phyloP scores from a whole-genome alignment of 2,888 invertebrate genomes.

The Catocala nupta region DNA sequence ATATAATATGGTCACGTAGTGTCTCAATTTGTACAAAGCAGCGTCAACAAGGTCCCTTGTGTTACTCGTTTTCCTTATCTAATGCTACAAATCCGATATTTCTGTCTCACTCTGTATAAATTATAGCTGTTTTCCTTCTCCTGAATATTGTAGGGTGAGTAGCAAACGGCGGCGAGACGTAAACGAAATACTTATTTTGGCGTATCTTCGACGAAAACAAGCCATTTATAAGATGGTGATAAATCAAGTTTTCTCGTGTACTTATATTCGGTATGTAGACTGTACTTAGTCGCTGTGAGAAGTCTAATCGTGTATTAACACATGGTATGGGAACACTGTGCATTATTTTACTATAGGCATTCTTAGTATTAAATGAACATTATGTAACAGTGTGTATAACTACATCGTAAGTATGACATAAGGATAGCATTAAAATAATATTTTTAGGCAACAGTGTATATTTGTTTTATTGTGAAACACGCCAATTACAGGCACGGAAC shows the following conservation, averaged over 20 bases:
- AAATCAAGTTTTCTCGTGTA: constrained; percentile 66
- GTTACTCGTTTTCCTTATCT: constrained; percentile 54
- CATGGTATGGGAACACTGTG: no score
- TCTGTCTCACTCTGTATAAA: constrained; percentile 67
- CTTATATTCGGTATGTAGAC: constrained; percentile 38
- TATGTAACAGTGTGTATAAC: no score
- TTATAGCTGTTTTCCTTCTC: constrained; percentile 78
- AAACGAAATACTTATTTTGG: constrained; percentile 78
- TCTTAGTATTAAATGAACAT: no score
- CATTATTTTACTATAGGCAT: no score
- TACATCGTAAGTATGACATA: no score
- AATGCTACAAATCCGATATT: constrained; percentile 46
- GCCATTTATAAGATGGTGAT: constrained; percentile 73
- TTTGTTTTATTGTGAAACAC: no score
- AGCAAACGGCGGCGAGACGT: constrained; percentile 64
- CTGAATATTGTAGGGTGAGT: constrained; percentile 69
- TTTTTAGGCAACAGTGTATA: no score
- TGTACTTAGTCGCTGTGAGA: constrained; percentile 16
- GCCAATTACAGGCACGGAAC: no score
- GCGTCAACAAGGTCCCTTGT: constrained; percentile 57
- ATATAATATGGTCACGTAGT: constrained; percentile 56
- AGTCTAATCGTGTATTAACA: background rate
- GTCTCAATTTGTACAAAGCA: constrained; percentile 59
- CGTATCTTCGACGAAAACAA: constrained; percentile 77
- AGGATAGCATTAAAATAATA: no score